Conservation (phyloP, 1,140 invertebrate species). For the Hesperophylax magnus region DNA sequence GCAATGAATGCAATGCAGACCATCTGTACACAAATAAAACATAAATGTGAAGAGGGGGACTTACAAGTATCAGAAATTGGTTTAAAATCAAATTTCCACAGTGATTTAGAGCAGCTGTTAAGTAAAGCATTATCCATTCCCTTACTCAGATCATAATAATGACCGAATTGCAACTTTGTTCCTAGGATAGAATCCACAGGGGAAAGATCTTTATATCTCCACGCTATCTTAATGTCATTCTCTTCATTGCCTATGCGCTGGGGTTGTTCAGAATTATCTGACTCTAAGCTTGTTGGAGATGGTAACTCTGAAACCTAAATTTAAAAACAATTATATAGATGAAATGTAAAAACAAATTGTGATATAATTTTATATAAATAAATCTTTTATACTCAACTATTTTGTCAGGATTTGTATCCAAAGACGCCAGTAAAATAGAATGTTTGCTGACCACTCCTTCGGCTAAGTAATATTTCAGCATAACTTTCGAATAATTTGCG, state of each 20-base stretch:
- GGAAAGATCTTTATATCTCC: conserved; percentile 85
- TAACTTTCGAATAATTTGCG: conserved; percentile 80
- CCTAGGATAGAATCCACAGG: conserved; percentile 74
- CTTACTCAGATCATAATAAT: conserved; percentile 86
- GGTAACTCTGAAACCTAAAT: conserved; percentile 61
- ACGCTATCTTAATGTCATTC: conserved; percentile 86
- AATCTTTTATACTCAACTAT: conserved; percentile 70
- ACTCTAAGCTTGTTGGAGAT: conserved; percentile 61
- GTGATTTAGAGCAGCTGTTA: conserved; percentile 59
- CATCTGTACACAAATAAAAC: no score
- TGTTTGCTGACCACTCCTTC: conserved; percentile 85
- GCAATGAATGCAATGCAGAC: no score
- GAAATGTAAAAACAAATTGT: not conserved
- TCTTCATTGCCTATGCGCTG: conserved; percentile 47
- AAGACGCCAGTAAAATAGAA: conserved; percentile 78
- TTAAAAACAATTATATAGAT: not conserved
- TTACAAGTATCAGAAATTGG: not conserved
- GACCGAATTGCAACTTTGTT: conserved; percentile 74
- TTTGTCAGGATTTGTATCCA: conserved; percentile 77
- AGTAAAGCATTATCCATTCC: conserved; percentile 75
- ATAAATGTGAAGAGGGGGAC: not conserved
- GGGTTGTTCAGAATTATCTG: conserved; percentile 47
- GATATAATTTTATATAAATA: not conserved
- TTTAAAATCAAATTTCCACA: conserved; percentile 44
- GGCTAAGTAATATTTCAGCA: conserved; percentile 86